These are phyloP conservation scores for Orthonychiurus folsomi DNA, from an alignment of 2,888 invertebrate species.

Conservation along the genomic window DNA sequence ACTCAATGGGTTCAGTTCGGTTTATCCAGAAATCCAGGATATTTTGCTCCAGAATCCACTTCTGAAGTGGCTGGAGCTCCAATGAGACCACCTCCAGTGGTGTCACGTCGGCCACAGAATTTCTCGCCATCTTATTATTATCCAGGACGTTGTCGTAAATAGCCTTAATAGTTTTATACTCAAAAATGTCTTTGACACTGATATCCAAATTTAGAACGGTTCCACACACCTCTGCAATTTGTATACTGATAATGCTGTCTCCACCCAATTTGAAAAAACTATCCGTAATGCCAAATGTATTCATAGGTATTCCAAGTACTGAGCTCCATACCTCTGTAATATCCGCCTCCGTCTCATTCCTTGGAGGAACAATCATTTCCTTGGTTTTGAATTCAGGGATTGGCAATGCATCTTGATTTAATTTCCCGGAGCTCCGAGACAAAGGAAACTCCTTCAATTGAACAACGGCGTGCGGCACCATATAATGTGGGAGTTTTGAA, in stretches of 20 bases:
- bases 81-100: too few species aligned
- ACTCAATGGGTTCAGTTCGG: too few species aligned
- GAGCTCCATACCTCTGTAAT: constrained; percentile 9
- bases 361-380: too few species aligned
- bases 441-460: background rate
- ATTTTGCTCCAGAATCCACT: too few species aligned
- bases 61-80: too few species aligned
- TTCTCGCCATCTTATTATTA: too few species aligned
- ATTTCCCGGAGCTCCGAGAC: constrained; percentile 13
- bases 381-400: too few species aligned
- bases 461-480: background rate
- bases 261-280: constrained; percentile 15
- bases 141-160: background rate
- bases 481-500: constrained; percentile 2
- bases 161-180: constrained; percentile 4
- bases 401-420: constrained; percentile 7
- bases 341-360: constrained; percentile 12
- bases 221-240: background rate
- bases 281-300: constrained; percentile 2
- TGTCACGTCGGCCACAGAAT: too few species aligned
- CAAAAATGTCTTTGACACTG: constrained; percentile 4
- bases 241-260: constrained; percentile 11
- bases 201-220: background rate
- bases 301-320: constrained; percentile 4
- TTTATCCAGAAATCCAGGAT: too few species aligned